Conservation (phyloP, 2,113 vertebrate genomes). For the Eleginops maclovinus region DNA sequence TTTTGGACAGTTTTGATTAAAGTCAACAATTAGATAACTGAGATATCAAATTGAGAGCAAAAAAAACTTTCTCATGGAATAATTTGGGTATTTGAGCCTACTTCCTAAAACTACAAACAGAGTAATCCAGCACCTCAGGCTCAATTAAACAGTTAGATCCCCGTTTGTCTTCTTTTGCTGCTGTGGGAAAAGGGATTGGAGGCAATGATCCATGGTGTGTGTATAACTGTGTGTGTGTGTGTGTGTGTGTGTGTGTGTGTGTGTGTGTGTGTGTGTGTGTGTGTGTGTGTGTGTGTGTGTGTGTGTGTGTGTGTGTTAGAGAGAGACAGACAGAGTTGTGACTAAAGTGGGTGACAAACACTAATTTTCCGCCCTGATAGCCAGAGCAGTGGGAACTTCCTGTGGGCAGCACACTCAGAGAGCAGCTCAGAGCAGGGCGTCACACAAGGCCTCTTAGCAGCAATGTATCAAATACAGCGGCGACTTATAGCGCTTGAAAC, state of each 20-base stretch:
- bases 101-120: constrained; percentile 48
- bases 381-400: constrained; percentile 84
- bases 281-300: constrained; percentile 40
- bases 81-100: constrained; percentile 14
- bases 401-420: constrained; percentile 72
- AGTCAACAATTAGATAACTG: constrained; percentile 3
- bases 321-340: constrained; percentile 45
- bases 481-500: background rate
- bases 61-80: constrained; percentile 56
- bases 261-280: constrained; percentile 20
- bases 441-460: constrained; percentile 27
- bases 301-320: constrained; percentile 1
- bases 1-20: background rate
- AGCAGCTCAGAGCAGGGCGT: constrained; percentile 30
- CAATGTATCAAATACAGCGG: constrained; percentile 1
- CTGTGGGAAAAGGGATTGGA: constrained; percentile 67
- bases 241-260: background rate
- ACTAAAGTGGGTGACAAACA: constrained; percentile 79
- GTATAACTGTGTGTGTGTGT: constrained; percentile 23
- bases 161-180: constrained; percentile 32
- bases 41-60: constrained; percentile 8
- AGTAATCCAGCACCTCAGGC: constrained; percentile 48
- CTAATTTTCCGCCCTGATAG: constrained; percentile 84
- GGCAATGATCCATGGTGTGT: constrained; percentile 54
- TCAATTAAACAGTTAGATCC: constrained; percentile 62